Evolutionary conservation across 2,888 invertebrate genomes (phyloP).

Genomic region (Lycaena phlaeas): DNA sequence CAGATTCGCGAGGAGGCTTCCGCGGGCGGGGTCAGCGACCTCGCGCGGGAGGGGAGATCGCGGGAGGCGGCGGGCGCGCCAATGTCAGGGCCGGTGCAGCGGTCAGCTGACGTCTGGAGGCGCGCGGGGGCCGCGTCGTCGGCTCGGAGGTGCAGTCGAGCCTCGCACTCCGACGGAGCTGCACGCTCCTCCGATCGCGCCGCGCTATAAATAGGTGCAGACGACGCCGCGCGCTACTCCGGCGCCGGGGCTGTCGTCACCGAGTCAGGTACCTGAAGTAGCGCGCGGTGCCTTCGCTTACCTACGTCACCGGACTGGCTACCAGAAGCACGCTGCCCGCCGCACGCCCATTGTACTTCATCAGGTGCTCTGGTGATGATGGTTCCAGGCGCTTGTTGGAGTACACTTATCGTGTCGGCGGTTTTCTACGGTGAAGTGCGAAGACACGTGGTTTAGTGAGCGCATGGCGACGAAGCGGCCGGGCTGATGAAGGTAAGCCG

Average conservation of each 20-base stretch:
- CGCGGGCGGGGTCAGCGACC: constrained; percentile 67
- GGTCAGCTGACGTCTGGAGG: constrained; percentile 72
- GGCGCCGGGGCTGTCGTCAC: constrained; percentile 86
- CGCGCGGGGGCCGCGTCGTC: constrained; percentile 61
- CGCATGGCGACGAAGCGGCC: constrained; percentile 25
- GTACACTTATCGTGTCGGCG: constrained; percentile 95
- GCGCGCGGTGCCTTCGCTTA: constrained; percentile 86
- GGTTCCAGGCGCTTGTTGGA: constrained; percentile 98
- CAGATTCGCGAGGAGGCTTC: constrained; percentile 64
- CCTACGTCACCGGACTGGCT: constrained; percentile 18
- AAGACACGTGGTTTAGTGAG: constrained; percentile 24
- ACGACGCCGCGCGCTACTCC: constrained; percentile 86
- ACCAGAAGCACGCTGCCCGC: constrained; percentile 61
- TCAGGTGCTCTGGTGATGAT: constrained; percentile 97
- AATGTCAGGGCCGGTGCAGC: constrained; percentile 73
- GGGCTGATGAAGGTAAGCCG: constrained; percentile 29
- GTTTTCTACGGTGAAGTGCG: constrained; percentile 39
- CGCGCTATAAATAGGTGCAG: constrained; percentile 51
- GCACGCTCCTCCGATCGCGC: constrained; percentile 38
- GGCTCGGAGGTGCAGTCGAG: constrained; percentile 57
- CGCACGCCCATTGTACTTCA: constrained; percentile 99
- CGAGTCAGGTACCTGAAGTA: constrained; percentile 99
- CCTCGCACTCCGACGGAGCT: constrained; percentile 45
- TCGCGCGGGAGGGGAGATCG: constrained; percentile 47
- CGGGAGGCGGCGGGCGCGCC: constrained; percentile 62